Evolutionary conservation across 2,113 vertebrate species (phyloP).

Genomic region (Chaetura pelagica): DNA sequence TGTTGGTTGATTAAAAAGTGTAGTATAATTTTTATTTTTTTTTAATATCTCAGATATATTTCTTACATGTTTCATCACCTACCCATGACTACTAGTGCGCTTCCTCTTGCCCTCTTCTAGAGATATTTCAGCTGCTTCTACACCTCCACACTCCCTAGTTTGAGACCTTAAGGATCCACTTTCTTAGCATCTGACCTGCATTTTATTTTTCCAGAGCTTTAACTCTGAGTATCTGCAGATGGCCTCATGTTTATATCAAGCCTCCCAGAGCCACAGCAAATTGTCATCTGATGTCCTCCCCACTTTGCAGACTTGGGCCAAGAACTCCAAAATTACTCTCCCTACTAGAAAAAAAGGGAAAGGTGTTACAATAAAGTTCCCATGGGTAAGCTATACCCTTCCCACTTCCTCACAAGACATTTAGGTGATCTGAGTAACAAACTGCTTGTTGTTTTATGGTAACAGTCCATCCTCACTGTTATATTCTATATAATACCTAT

Average conservation of each 20-base stretch:
- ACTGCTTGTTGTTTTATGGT: background rate
- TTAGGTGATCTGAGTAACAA: accelerated
- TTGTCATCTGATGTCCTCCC: background rate
- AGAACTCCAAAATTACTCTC: background rate
- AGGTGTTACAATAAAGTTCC: background rate
- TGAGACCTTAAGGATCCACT: background rate
- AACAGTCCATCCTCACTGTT: background rate
- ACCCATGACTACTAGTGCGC: background rate
- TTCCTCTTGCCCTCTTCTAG: background rate
- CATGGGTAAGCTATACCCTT: too few species aligned
- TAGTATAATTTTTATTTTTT: background rate
- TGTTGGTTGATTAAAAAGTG: background rate
- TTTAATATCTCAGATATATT: background rate
- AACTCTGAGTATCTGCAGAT: background rate
- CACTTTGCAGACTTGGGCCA: background rate
- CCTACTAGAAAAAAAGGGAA: background rate
- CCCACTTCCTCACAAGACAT: background rate
- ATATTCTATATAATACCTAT: background rate
- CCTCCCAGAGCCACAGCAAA: background rate
- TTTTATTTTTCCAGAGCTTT: background rate
- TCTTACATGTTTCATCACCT: background rate
- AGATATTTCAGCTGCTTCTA: background rate
- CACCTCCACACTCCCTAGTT: background rate
- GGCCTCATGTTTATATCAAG: background rate
- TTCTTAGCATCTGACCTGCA: background rate